phyloP scores from a whole-genome alignment of 92 coral and sea anemone species.

The Heliopora coerulea region DNA sequence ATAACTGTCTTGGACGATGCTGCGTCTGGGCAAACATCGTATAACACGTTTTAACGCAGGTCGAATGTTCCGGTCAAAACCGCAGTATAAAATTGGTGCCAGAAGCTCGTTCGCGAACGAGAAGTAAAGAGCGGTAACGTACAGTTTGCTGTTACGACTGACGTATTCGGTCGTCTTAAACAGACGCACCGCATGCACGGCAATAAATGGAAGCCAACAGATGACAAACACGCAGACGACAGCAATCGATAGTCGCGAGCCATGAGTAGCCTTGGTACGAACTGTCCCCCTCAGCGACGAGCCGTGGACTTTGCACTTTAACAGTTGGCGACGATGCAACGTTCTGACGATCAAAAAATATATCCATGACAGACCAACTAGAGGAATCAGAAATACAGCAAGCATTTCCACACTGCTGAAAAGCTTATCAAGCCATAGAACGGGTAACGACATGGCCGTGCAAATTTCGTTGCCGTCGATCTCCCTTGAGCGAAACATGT shows the following conservation, averaged over 20 bases:
- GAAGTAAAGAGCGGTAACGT: slow-evolving; percentile 6
- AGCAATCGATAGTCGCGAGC: slow-evolving; percentile 27
- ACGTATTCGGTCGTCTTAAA: background rate
- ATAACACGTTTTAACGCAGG: slow-evolving; percentile 1
- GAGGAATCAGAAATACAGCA: slow-evolving; percentile 1
- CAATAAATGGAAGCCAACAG: slow-evolving; percentile 24
- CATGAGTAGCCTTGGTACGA: slow-evolving; percentile 19
- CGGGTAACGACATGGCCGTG: slow-evolving; percentile 1
- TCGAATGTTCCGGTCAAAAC: slow-evolving; percentile 35
- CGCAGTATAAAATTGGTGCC: slow-evolving; percentile 29
- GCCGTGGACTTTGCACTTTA: background rate
- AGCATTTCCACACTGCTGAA: slow-evolving; percentile 6
- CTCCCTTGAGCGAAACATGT: background rate
- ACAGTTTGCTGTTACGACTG: slow-evolving; percentile 11
- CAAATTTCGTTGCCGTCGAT: slow-evolving; percentile 5
- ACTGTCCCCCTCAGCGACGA: background rate
- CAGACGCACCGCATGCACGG: slow-evolving; percentile 3
- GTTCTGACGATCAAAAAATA: background rate
- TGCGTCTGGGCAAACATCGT: background rate
- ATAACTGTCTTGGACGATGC: no score
- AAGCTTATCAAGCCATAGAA: slow-evolving; percentile 28
- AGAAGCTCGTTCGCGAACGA: slow-evolving; percentile 17
- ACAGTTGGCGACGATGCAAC: background rate
- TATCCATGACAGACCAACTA: background rate
- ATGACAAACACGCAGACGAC: slow-evolving; percentile 18